phyloP scores from a whole-genome alignment of 2,888 invertebrate species.

The Sarcophaga carnaria region DNA sequence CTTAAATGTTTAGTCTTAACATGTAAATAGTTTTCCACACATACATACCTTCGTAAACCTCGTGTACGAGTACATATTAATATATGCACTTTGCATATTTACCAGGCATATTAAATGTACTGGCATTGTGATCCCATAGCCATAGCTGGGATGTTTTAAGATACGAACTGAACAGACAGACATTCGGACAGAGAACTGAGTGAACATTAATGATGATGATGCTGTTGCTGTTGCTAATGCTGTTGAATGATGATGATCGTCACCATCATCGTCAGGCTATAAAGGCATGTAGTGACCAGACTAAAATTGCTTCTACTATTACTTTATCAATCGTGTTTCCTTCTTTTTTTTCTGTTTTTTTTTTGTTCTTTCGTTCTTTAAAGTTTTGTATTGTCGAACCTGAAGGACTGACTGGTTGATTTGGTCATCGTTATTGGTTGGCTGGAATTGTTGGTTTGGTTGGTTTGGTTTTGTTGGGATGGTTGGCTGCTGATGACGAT shows the following conservation, averaged over 20 bases:
- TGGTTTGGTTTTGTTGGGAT: conserved; percentile 2
- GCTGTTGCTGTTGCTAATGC: background rate
- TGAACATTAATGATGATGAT: background rate
- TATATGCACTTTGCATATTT: conserved; percentile 15
- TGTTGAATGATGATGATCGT: background rate
- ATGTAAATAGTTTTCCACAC: conserved; percentile 39
- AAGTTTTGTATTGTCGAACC: background rate
- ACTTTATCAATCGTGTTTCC: background rate
- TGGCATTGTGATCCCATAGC: background rate
- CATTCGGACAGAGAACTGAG: too few relatives aligned
- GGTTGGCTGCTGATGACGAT: conserved; percentile 53
- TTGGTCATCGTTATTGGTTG: background rate
- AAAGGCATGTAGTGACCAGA: background rate
- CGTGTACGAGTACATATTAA: too few relatives aligned
- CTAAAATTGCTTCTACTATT: conserved; percentile 41
- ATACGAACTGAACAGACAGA: background rate
- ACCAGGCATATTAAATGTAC: conserved; percentile 7
- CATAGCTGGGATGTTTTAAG: background rate
- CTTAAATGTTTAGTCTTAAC: conserved; percentile 62
- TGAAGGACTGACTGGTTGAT: conserved; percentile 30
- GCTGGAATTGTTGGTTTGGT: conserved; percentile 3
- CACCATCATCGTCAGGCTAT: background rate
- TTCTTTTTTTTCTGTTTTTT: conserved; percentile 1
- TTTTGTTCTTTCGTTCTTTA: conserved; percentile 20
- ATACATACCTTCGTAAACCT: conserved; percentile 16